These are phyloP conservation scores for Silurus meridionalis DNA, from an alignment of 2,113 vertebrate genomes.

Conservation along the genomic window DNA sequence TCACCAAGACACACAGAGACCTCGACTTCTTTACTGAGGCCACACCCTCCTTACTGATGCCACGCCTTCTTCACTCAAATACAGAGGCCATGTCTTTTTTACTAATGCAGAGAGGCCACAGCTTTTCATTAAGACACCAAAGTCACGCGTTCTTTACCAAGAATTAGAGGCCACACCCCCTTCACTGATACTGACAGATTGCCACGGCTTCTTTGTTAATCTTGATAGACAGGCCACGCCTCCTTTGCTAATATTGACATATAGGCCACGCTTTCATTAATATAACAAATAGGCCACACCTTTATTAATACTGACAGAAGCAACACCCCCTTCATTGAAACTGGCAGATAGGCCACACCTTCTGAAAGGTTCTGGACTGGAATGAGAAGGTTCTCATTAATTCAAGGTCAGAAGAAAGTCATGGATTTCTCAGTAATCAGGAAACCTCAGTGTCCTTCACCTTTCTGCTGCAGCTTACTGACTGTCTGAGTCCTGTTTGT, in stretches of 20 bases:
- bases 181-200: not conserved
- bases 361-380: not conserved
- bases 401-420: not conserved
- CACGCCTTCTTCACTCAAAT: not conserved
- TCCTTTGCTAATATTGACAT: not conserved
- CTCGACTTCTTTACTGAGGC: not conserved
- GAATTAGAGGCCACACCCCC: not conserved
- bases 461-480: not conserved
- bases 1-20: too few relatives aligned
- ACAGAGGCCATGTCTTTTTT: not conserved
- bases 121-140: not conserved
- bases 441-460: not conserved
- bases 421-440: not conserved
- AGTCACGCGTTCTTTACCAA: not conserved
- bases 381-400: not conserved
- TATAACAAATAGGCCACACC: not conserved
- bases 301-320: not conserved
- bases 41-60: not conserved
- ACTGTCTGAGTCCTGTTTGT: not conserved
- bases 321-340: not conserved
- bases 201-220: not conserved
- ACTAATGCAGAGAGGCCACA: not conserved
- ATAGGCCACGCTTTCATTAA: not conserved
- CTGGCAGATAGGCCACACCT: too few relatives aligned
- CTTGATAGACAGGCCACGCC: not conserved